Conservation (phyloP, 2,888 invertebrate genomes). For the Falcaria lacertinaria region DNA sequence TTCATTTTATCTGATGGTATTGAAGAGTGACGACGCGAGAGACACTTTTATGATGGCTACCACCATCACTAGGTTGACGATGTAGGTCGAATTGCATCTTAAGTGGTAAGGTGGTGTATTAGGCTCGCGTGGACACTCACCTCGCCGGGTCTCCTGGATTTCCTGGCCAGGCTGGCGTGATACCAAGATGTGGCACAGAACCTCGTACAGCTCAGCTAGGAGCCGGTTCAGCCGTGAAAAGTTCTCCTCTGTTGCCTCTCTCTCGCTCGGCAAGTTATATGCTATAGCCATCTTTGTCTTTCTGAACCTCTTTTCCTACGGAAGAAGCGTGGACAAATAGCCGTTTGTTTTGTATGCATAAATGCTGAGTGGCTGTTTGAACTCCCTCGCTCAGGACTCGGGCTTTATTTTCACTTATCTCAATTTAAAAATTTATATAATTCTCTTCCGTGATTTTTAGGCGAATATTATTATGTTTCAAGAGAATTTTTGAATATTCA, state of each 20-base stretch:
- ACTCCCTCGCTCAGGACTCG: conserved; percentile 31
- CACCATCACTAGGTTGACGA: conserved; percentile 76
- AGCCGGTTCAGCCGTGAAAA: conserved; percentile 79
- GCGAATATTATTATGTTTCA: too few relatives aligned
- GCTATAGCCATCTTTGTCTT: conserved; percentile 79
- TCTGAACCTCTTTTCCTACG: conserved; percentile 60
- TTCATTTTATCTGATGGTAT: conserved; percentile 75
- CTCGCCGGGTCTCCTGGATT: conserved; percentile 70
- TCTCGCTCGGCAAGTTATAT: conserved; percentile 77
- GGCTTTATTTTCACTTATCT: conserved; percentile 18
- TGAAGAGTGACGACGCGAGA: conserved; percentile 74
- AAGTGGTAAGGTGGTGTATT: conserved; percentile 77
- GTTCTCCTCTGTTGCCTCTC: conserved; percentile 78
- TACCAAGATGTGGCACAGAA: conserved; percentile 77
- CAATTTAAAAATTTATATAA: conserved; percentile 9
- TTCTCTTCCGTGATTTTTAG: not conserved
- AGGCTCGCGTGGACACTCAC: conserved; percentile 76
- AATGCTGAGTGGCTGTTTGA: conserved; percentile 52
- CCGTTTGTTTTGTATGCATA: conserved; percentile 71
- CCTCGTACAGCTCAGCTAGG: conserved; percentile 76
- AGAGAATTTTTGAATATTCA: too few relatives aligned
- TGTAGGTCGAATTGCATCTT: conserved; percentile 80
- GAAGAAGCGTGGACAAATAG: conserved; percentile 67
- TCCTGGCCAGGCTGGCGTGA: conserved; percentile 73
- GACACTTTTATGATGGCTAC: conserved; percentile 76